Conservation (phyloP, 1,140 invertebrate genomes). For the Drosophila persimilis region DNA sequence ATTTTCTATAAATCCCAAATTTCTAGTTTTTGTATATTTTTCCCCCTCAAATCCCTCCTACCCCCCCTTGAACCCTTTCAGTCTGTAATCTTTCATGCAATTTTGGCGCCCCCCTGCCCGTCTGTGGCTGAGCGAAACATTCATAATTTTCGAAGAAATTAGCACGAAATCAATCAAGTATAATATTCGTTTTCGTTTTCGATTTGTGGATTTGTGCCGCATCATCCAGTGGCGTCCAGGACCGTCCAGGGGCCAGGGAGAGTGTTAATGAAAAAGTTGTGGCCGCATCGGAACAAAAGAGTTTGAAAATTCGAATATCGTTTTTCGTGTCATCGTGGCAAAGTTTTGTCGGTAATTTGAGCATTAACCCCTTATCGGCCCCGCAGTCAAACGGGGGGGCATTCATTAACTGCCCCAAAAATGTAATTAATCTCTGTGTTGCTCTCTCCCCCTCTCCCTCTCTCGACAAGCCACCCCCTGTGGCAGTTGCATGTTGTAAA, state of each 20-base stretch:
- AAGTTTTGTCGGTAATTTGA: slow-evolving; percentile 69
- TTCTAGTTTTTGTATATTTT: no score
- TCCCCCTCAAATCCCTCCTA: no score
- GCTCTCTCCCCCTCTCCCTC: neutral
- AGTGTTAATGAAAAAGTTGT: slow-evolving; percentile 70
- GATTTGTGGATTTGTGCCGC: slow-evolving; percentile 38
- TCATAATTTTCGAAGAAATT: slow-evolving; percentile 69
- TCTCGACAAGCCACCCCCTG: slow-evolving; percentile 32
- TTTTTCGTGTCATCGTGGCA: slow-evolving; percentile 23
- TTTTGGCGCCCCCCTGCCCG: neutral
- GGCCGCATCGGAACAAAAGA: slow-evolving; percentile 11
- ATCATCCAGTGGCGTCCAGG: slow-evolving; percentile 33
- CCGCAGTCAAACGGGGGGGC: slow-evolving; percentile 15
- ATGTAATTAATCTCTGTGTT: slow-evolving; percentile 69
- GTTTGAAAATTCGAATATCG: slow-evolving; percentile 44
- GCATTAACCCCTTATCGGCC: slow-evolving; percentile 76
- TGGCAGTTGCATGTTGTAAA: slow-evolving; percentile 76
- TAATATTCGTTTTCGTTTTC: slow-evolving; percentile 42
- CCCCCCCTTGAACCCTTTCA: no score
- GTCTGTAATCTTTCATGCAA: no score
- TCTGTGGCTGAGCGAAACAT: slow-evolving; percentile 31
- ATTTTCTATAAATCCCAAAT: no score
- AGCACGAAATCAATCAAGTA: slow-evolving; percentile 78
- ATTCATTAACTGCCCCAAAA: slow-evolving; percentile 70
- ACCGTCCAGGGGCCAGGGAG: neutral